phyloP scores from a whole-genome alignment of 1,140 invertebrate species.

The Atopsyche davidsoni region DNA sequence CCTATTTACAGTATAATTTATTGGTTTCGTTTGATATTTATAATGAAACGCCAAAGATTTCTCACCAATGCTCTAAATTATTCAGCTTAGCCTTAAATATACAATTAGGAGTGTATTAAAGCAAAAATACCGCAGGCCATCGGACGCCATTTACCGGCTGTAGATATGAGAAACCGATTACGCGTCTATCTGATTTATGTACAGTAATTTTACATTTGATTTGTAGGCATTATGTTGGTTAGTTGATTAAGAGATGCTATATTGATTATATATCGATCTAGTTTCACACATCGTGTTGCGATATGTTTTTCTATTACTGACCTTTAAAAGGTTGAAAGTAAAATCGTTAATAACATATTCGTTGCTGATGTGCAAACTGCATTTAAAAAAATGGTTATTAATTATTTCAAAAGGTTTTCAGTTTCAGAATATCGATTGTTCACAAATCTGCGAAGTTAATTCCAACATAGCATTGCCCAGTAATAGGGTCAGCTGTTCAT shows the following conservation, averaged over 20 bases:
- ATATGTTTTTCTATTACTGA: too few relatives aligned
- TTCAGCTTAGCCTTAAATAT: slow-evolving; percentile 10
- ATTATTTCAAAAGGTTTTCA: too few relatives aligned
- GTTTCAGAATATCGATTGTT: slow-evolving; percentile 17
- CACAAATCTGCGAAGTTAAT: too few relatives aligned
- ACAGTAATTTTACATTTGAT: slow-evolving; percentile 14
- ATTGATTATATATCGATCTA: slow-evolving; percentile 6
- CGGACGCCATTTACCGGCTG: slow-evolving; percentile 11
- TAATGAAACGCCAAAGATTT: too few relatives aligned
- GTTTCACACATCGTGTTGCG: too few relatives aligned
- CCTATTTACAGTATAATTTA: too few relatives aligned
- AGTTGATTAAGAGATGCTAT: slow-evolving; percentile 10
- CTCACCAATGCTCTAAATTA: neutral
- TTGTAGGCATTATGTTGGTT: slow-evolving; percentile 5
- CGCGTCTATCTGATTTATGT: slow-evolving; percentile 17
- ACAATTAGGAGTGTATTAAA: slow-evolving; percentile 16
- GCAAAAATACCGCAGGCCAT: slow-evolving; percentile 2
- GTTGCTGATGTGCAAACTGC: too few relatives aligned
- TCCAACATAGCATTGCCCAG: slow-evolving; percentile 5
- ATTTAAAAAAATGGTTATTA: too few relatives aligned
- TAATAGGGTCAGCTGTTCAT: slow-evolving; percentile 17
- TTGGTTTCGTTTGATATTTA: too few relatives aligned
- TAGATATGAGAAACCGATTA: slow-evolving; percentile 19
- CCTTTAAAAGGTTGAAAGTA: too few relatives aligned
- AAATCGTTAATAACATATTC: too few relatives aligned